Conservation (phyloP, 2,888 invertebrate species). For the Eudasyphora cyanicolor region DNA sequence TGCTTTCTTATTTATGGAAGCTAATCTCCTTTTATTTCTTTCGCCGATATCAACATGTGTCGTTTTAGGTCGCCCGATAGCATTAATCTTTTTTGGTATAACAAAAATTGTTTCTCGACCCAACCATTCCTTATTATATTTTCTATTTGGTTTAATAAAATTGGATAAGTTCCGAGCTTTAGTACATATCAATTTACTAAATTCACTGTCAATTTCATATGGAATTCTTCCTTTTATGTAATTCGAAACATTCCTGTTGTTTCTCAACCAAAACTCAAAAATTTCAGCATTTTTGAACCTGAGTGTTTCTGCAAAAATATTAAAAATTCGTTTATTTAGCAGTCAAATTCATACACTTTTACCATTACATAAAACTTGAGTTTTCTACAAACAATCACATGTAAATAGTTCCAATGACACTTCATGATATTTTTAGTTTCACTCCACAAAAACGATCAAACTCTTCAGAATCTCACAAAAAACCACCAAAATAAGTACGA, state of each 20-base stretch:
- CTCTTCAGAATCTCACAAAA: no score
- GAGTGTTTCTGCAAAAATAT: no score
- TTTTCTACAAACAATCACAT: slow-evolving; percentile 41
- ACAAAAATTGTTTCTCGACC: no score
- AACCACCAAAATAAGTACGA: no score
- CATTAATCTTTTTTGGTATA: slow-evolving; percentile 16
- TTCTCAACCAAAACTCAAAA: slow-evolving; percentile 40
- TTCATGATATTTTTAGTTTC: slow-evolving; percentile 2
- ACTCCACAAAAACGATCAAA: no score
- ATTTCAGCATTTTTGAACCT: slow-evolving; percentile 15
- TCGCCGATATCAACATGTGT: slow-evolving; percentile 20
- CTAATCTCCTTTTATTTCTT: slow-evolving; percentile 44
- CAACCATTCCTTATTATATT: no score
- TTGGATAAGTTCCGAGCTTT: slow-evolving; percentile 37
- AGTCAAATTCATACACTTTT: no score
- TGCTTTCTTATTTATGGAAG: no score
- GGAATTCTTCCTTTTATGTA: slow-evolving; percentile 21
- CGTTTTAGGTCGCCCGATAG: slow-evolving; percentile 2
- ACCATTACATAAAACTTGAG: slow-evolving; percentile 1
- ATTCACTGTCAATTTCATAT: slow-evolving; percentile 38
- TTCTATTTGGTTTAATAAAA: slow-evolving; percentile 41
- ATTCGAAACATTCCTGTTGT: slow-evolving; percentile 41
- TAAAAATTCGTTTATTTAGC: no score
- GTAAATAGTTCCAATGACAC: slow-evolving; percentile 29
- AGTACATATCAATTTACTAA: slow-evolving; percentile 41